phyloP scores from a whole-genome alignment of 2,888 invertebrate species.

The Dicyrtomina minuta region DNA sequence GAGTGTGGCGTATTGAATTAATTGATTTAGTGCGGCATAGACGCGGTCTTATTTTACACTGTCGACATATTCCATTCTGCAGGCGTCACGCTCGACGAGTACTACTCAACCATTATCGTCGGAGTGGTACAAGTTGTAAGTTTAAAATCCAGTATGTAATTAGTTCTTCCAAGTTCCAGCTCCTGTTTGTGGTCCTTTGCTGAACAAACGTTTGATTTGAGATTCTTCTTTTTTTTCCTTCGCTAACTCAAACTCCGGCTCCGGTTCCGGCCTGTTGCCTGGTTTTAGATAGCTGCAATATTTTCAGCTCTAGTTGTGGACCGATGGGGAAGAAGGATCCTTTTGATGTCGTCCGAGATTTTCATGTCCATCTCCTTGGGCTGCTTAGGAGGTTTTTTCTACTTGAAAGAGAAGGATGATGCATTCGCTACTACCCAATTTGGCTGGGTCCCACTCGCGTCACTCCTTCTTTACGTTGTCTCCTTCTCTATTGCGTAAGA shows the following conservation, averaged over 20 bases:
- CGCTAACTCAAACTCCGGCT: too few species aligned
- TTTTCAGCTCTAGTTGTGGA: slow-evolving; percentile 65
- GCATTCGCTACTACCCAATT: slow-evolving; percentile 59
- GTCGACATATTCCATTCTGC: slow-evolving; percentile 47
- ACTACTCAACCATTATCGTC: slow-evolving; percentile 71
- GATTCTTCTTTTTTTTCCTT: too few species aligned
- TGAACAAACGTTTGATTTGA: too few species aligned
- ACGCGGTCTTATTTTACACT: slow-evolving; percentile 48
- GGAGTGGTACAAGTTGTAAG: slow-evolving; percentile 74
- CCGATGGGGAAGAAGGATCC: slow-evolving; percentile 64
- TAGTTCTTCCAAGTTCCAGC: too few species aligned
- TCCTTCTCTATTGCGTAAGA: slow-evolving; percentile 76
- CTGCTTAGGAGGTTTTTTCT: slow-evolving; percentile 64
- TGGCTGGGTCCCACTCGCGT: slow-evolving; percentile 63
- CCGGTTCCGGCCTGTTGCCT: too few species aligned
- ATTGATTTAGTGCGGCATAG: slow-evolving; percentile 46
- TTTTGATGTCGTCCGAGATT: slow-evolving; percentile 64
- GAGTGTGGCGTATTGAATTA: too few species aligned
- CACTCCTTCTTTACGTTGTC: slow-evolving; percentile 65
- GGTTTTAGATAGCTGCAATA: slow-evolving; percentile 61
- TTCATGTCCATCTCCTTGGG: slow-evolving; percentile 62
- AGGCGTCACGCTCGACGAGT: slow-evolving; percentile 30
- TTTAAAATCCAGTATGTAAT: too few species aligned
- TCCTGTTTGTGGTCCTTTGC: too few species aligned
- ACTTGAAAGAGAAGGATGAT: slow-evolving; percentile 59